Evolutionary conservation across 2,888 invertebrate species (phyloP).

Genomic region (Parnassius mnemosyne): DNA sequence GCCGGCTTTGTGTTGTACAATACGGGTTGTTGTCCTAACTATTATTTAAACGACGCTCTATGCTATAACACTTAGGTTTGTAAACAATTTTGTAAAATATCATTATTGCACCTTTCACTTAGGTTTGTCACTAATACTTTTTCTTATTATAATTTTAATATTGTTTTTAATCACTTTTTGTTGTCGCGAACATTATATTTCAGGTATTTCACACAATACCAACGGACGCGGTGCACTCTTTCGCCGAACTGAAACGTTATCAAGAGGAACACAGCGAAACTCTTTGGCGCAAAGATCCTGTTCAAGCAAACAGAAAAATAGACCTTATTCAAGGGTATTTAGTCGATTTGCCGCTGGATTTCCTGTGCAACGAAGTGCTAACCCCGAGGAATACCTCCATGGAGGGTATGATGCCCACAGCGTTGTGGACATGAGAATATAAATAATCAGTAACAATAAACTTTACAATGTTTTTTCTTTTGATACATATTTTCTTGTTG

Average conservation of each 20-base stretch:
- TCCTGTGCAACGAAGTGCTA: conserved; percentile 92
- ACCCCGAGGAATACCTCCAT: conserved; percentile 91
- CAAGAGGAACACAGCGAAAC: conserved; percentile 84
- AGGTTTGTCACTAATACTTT: too few species aligned
- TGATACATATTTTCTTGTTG: not conserved
- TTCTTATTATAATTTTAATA: too few species aligned
- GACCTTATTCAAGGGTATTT: conserved; percentile 90
- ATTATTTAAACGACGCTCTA: too few species aligned
- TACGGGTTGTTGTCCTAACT: too few species aligned
- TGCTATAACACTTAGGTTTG: too few species aligned
- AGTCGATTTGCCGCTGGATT: conserved; percentile 93
- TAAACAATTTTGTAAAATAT: too few species aligned
- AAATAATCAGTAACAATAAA: not conserved
- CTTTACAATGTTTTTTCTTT: not conserved
- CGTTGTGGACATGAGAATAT: conserved; percentile 90
- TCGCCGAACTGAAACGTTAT: conserved; percentile 87
- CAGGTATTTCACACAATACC: conserved; percentile 95
- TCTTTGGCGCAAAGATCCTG: conserved; percentile 86
- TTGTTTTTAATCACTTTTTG: too few species aligned
- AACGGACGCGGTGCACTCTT: conserved; percentile 88
- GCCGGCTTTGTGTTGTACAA: too few species aligned
- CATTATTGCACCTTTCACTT: too few species aligned
- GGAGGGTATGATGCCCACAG: conserved; percentile 95
- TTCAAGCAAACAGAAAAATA: conserved; percentile 86
- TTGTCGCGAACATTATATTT: too few species aligned